Conservation (phyloP, 2,888 invertebrate genomes). For the Reticulitermes lucifugus region DNA sequence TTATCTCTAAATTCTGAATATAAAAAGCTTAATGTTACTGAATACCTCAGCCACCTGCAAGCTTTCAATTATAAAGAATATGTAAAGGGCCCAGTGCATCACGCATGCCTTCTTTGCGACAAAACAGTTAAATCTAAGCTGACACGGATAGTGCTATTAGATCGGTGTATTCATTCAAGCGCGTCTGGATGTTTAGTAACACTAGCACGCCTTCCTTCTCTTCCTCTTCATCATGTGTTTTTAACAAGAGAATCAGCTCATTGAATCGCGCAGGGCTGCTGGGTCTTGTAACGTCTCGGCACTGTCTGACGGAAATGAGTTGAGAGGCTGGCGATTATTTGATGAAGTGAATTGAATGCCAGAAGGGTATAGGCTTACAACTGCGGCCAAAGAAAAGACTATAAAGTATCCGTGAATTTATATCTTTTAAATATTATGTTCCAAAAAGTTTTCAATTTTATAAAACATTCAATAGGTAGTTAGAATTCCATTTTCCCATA, state of each 20-base stretch:
- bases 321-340: slow-evolving; percentile 10
- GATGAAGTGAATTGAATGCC: slow-evolving; percentile 22
- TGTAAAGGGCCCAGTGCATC: not conserved
- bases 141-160: not conserved
- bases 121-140: not conserved
- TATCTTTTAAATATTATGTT: not conserved
- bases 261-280: slow-evolving; percentile 23
- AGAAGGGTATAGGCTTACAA: not conserved
- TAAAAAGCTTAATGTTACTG: no score
- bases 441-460: not conserved
- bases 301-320: not conserved
- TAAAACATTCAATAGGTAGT: not conserved
- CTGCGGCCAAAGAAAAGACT: not conserved
- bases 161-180: not conserved
- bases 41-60: no score
- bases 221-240: no score
- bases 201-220: not conserved
- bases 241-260: slow-evolving; percentile 1
- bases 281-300: slow-evolving; percentile 5
- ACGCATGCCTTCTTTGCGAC: not conserved
- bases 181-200: not conserved
- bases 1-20: no score
- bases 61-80: no score
- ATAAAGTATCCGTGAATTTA: not conserved
- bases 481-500: no score